These are phyloP conservation scores for Pangasius mekongensis DNA, from an alignment of 2,797 vertebrate genomes.

Conservation along the genomic window DNA sequence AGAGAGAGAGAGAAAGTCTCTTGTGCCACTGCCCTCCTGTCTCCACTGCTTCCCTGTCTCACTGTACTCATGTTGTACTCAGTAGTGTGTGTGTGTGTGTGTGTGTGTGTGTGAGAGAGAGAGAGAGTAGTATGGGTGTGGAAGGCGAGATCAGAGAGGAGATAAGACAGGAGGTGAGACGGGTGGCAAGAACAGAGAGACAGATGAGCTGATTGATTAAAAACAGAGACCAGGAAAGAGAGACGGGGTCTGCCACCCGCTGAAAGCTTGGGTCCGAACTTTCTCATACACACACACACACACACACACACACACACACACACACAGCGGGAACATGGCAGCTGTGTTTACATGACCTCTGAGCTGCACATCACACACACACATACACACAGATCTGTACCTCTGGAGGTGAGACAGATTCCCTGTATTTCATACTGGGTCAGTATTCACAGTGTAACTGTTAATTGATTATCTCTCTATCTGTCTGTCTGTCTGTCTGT, in stretches of 20 bases:
- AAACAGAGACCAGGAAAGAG: slow-evolving; percentile 48
- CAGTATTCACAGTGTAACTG: background rate
- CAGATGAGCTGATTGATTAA: slow-evolving; percentile 57
- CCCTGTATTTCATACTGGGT: background rate
- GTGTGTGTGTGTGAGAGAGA: background rate
- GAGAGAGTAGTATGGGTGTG: background rate
- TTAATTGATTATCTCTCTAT: background rate
- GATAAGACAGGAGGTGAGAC: slow-evolving; percentile 49
- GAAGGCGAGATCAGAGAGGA: slow-evolving; percentile 30
- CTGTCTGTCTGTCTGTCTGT: background rate
- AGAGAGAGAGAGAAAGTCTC: background rate
- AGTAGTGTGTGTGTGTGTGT: slow-evolving; percentile 44
- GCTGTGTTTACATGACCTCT: slow-evolving; percentile 83
- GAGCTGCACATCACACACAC: slow-evolving; percentile 65
- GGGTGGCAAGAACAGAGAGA: slow-evolving; percentile 14
- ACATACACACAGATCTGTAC: slow-evolving; percentile 34
- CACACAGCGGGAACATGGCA: slow-evolving; percentile 71
- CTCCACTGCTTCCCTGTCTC: background rate
- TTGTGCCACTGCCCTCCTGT: background rate
- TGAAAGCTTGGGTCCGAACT: background rate
- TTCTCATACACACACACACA: slow-evolving; percentile 60
- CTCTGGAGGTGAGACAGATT: background rate
- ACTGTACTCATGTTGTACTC: slow-evolving; percentile 55
- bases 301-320: slow-evolving; percentile 53
- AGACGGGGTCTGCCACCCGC: slow-evolving; percentile 21